Base-by-base conservation (phyloP, 2,797 vertebrate genomes). In the Poecilia gillii region DNA sequence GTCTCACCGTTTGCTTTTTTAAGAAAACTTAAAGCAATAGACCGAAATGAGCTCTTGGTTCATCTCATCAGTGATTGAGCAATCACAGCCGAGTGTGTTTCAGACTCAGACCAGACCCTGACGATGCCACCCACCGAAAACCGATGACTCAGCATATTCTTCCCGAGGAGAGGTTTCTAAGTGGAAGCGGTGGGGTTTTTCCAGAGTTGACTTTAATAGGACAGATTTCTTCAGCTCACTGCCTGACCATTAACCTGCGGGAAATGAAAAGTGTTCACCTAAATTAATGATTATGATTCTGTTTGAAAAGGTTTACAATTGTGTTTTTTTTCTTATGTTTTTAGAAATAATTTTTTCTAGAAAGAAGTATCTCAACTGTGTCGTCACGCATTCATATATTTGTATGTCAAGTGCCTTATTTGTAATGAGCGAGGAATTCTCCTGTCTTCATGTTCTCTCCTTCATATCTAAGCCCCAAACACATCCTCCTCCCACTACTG, bases 371-470 rank as follows among this genome's bases (percentile, higher is more conserved):
- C 89, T 77, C 59, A 79, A 46, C 80, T 80, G 81, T 88, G 53
- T 87, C 80, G 55, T 88, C 82, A 84, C 81, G 87, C 90, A 93
- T 93, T 87, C 82, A 87, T 72, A 70, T 84, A 81, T 79, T 89
- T 87, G 79, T 92, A 87, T 62, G 85, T 90, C 77, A 94, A 95
- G 94, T 95, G 91, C 94, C 93, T 95, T 94, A 94, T 91, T 77
- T 92, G 91, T 93, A 89, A 90, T 77, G 78, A 84, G 70, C 81
- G 75, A 75, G 74, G 90, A 90, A 80, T 87, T 86, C 83, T 89
- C 79, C 77, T 83, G 74, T 87, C 81, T 78, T 84, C 77, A 75
- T 79, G 72, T 81, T 80, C 78, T 85, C 74, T 87, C 53, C 12
- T 87, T 90, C 55, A 75, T 43, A 41, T n/a, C 36, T 12, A 45